These are phyloP conservation scores for Peromyscus nudipes DNA, from an alignment of 2,797 vertebrate genomes.

Conservation along the genomic window DNA sequence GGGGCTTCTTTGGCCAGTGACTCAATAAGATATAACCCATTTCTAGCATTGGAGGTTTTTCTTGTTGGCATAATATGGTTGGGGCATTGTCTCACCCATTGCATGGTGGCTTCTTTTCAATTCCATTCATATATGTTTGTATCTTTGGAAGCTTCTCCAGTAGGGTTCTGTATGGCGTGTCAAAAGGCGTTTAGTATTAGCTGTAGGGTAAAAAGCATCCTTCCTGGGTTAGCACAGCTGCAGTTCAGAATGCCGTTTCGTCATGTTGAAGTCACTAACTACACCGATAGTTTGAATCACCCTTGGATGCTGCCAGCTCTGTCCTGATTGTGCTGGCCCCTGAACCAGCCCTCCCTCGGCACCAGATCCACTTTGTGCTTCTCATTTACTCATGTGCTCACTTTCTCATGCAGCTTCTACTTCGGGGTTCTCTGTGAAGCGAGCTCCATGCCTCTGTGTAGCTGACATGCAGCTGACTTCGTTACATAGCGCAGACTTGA, in stretches of 20 bases:
- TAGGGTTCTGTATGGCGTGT: neutral
- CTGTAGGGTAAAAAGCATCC: neutral
- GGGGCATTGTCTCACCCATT: neutral
- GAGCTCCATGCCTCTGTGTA: neutral
- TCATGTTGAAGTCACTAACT: neutral
- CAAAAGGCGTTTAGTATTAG: neutral
- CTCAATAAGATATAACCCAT: neutral
- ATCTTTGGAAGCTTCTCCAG: neutral
- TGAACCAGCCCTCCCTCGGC: neutral
- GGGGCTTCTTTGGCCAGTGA: neutral
- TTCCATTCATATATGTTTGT: neutral
- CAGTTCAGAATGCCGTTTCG: neutral
- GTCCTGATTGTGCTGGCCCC: neutral
- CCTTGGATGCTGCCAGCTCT: neutral
- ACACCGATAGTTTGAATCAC: neutral
- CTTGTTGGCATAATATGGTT: neutral
- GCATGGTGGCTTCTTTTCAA: no score
- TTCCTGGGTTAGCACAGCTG: neutral
- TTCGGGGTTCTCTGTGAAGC: neutral
- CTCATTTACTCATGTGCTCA: neutral
- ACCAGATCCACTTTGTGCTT: neutral
- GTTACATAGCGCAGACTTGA: neutral
- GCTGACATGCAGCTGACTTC: neutral
- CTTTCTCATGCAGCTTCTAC: neutral
- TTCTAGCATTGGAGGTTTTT: neutral